Conservation (phyloP, 1,140 invertebrate species). For the Brachionus paranguensis region DNA sequence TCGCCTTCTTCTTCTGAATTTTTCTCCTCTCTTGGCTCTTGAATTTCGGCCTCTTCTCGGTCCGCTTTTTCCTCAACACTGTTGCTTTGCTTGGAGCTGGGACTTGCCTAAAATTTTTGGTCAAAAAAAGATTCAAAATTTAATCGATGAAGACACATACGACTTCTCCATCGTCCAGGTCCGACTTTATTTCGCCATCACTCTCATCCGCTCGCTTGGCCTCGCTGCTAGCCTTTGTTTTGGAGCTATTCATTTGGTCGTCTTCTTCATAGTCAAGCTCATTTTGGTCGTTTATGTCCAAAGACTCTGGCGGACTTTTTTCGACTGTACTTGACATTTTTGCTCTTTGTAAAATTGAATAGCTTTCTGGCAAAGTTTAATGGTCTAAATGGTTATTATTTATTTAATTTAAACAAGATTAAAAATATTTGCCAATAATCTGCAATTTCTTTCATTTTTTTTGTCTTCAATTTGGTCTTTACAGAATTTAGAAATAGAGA, state of each 20-base stretch:
- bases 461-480: background rate
- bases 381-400: background rate
- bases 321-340: background rate
- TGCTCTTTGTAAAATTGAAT: background rate
- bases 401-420: background rate
- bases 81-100: background rate
- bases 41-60: background rate
- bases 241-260: background rate
- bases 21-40: slow-evolving; percentile 1
- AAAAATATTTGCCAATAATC: background rate
- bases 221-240: background rate
- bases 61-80: background rate
- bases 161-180: slow-evolving; percentile 23
- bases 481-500: background rate
- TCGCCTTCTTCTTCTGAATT: slow-evolving; percentile 3
- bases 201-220: background rate
- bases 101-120: background rate
- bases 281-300: slow-evolving; percentile 23
- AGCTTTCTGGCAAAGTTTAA: background rate
- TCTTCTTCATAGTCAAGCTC: slow-evolving; percentile 38
- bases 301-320: background rate
- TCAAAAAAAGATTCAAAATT: background rate
- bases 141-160: background rate
- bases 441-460: slow-evolving; percentile 24
- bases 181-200: slow-evolving; percentile 34